Base-by-base conservation (phyloP, 2,888 invertebrate species). In the Strigamia crassipes region DNA sequence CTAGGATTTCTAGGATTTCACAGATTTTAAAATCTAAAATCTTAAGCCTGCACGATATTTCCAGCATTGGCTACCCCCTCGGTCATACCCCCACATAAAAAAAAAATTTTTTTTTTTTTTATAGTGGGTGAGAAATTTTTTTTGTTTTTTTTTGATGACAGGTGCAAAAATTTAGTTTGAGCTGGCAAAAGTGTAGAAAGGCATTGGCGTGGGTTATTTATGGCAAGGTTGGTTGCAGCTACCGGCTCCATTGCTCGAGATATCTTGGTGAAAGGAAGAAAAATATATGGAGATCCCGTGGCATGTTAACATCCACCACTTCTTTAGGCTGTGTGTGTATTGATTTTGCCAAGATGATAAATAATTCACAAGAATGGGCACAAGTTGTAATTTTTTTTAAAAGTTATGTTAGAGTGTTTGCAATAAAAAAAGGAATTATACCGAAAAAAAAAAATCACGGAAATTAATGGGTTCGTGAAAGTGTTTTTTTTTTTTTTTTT, bases 241-340 rank as follows among this genome's bases (percentile, higher is more conserved):
- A 51, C 13, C n/a, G 15, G 15, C 51, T 51, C 51, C 51, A 51
- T 51, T 51, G n/a, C 51, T 51, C 51, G 10, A 51, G 51, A 8
- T 51, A 18, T 51, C 3, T n/a, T 51, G n/a, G 18, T 51, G 51
- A 51, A 51, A 51, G 51, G 51, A 18, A 51, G 51, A 27, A 77
- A 77, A 77, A 77, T 77, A 77, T 77, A 77, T 77, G 77, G 77
- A 77, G 31, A 77, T 77, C 77, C 77, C 77, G 23, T 21, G 77
- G 9, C 77, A 77, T 77, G 77, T 77, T 77, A 77, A 77, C 77
- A 77, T 77, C 27, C 77, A 77, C 0, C 77, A 31, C 77, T 77
- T 77, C 31, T 77, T 77, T 23, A 23, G 77, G 38, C 38, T 6
- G 51, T 51, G 15, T 51, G 15, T 51, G 51, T 77, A 77, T 77